A percentile compares a stretch with the other conserved stretches of the same genome.
These are phyloP conservation scores for Mus musculus DNA, from an alignment of 2,113 vertebrate genomes.

Conservation along the genomic window GRCm39 chr8:90185501-90186000, in stretches of 20 bases:
- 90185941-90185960: background rate
- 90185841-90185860: slow-evolving; percentile 29
- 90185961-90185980: background rate
- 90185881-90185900: slow-evolving; percentile 39
- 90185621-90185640: too few species aligned
- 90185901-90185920: background rate
- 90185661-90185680: background rate
- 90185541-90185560: background rate
- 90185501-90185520: background rate
- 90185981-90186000: background rate
- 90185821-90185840: background rate
- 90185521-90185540: background rate
- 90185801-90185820: background rate
- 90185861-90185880: background rate
- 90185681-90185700: background rate
- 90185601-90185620: too few species aligned
- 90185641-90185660: too few species aligned
- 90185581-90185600: too few species aligned
- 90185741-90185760: background rate
- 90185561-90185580: background rate
- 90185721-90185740: background rate
- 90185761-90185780: background rate
- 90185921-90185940: background rate
- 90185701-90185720: background rate
- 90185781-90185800: background rate